Evolutionary conservation across 2,888 invertebrate species (phyloP).

Genomic region (Kryphioiulus occultus): DNA sequence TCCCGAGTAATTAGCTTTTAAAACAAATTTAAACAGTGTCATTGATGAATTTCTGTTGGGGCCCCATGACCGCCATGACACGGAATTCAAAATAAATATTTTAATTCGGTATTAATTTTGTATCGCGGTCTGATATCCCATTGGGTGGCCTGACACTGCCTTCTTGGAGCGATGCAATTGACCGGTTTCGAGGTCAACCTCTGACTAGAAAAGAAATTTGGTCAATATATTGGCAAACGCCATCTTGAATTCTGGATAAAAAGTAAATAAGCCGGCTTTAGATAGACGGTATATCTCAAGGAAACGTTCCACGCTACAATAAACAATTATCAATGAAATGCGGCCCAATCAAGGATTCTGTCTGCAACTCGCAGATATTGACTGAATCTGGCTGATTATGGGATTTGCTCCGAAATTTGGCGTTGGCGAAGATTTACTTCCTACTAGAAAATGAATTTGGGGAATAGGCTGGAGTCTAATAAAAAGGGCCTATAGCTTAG

Average conservation of each 20-base stretch:
- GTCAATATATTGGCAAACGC: constrained; percentile 30
- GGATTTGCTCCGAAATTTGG: not conserved
- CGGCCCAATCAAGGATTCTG: constrained; percentile 35
- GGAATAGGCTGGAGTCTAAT: not conserved
- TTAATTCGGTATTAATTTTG: constrained; percentile 33
- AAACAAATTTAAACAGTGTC: not conserved
- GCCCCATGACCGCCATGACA: not conserved
- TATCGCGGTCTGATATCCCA: not conserved
- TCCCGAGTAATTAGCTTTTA: not conserved
- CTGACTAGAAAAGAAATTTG: not conserved
- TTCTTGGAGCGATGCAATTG: not conserved
- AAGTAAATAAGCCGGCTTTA: constrained; percentile 35
- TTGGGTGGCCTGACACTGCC: not conserved
- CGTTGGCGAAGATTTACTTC: constrained; percentile 9
- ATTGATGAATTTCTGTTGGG: constrained; percentile 4
- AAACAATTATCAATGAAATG: constrained; percentile 35
- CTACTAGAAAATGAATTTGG: constrained; percentile 2
- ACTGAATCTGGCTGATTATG: constrained; percentile 19
- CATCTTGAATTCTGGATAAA: constrained; percentile 35
- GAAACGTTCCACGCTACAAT: not conserved
- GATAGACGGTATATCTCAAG: not conserved
- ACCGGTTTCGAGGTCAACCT: not conserved
- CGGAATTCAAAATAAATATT: not conserved
- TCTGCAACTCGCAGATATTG: constrained; percentile 28
- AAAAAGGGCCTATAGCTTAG: not conserved